Base-by-base conservation (phyloP, 1,140 invertebrate species). In the Radopholus similis region DNA sequence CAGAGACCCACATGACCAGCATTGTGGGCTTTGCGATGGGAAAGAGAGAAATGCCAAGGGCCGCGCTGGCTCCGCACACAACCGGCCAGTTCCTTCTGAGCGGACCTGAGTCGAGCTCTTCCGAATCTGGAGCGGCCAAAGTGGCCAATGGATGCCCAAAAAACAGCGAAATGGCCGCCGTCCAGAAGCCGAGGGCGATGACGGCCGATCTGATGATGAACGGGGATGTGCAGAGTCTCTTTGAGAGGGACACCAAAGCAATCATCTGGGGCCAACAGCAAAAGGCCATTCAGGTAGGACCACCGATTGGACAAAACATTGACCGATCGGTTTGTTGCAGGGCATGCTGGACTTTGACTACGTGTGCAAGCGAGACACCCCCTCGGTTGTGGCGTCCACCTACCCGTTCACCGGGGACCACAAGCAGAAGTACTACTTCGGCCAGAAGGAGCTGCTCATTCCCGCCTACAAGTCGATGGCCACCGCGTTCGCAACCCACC, bases 221-320 rank as follows among this genome's bases (percentile, higher is more conserved):
- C 8, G 44, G 53, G n/a, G 40, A 67, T 28, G 44, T 75, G 15
- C 18, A 34, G 34, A 66, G 57, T 6, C 77, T 94, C 38, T 97
- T 97, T 84, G 89, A 87, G 1, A 88, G 88, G 55, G 87, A 87
- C 65, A 97, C 95, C 0, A 92, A 92, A 84, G 88, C 93, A 8
- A 96, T 99, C 76, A 89, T 99, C 30, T 99, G 95, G 95, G 96
- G 96, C 47, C 97, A 98, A 92, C 96, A 99, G 85, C 91, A 90
- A 13, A 86, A 93, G 68, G 95, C 95, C n/a, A 93, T 97, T 32
- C 95, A 97, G 59, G 72, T 73, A 51, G 13, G 15, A 68, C 15
- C 18, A 40, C 38, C 8, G 53, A 28, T 18, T 82, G 18, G 9
- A 6, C 23, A 67, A 65, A n/a, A n/a, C n/a, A 64, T 66, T 72